Base-by-base conservation (phyloP, 2,888 invertebrate genomes). In the Caenorhabditis uteleia region DNA sequence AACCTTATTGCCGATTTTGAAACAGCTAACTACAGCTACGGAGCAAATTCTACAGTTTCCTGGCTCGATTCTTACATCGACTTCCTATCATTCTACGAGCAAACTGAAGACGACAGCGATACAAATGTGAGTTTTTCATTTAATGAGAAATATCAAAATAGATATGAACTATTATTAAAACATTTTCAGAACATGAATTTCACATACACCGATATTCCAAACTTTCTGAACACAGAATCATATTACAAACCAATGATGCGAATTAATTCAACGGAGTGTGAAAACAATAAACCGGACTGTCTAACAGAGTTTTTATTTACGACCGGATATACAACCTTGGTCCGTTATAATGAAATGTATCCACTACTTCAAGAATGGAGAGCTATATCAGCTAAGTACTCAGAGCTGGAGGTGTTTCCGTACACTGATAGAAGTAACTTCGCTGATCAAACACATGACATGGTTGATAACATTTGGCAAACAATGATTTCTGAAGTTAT, bases 261-360 rank as follows among this genome's bases (percentile, higher is more conserved):
- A 8, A 25, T 62, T 7, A 59, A 68, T 48, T 50, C 56, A 27
- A 31, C 50, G 8, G 69, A 65, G 2, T 77, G 77, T 40, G 49
- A 25, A 4, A 12, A 45, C n/a, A 69, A 77, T 38, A 40, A 54
- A 2, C 74, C 74, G 3, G 40, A 33, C 16, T 78, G 78, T 50
- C 26, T 78, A 5, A 21, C 58, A 8, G 50, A 58, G 2, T 77
- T 77, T 64, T 29, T 77, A 29, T 70, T 75, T 53, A 70, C 76
- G 12, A 77, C 76, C n/a, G 78, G 78, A 21, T 78, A 75, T 54
- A 73, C 74, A 5, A 64, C 66, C 3, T 56, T 73, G 20, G 68
- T 66, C 26, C 69, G 67, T 27, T 77, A 71, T 54, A 57, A 65
- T 16, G 77, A 77, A 18, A 73, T 77, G 68, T 73, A 66, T 39